phyloP scores from a whole-genome alignment of 2,888 invertebrate genomes.

The Aspidapion aeneum region DNA sequence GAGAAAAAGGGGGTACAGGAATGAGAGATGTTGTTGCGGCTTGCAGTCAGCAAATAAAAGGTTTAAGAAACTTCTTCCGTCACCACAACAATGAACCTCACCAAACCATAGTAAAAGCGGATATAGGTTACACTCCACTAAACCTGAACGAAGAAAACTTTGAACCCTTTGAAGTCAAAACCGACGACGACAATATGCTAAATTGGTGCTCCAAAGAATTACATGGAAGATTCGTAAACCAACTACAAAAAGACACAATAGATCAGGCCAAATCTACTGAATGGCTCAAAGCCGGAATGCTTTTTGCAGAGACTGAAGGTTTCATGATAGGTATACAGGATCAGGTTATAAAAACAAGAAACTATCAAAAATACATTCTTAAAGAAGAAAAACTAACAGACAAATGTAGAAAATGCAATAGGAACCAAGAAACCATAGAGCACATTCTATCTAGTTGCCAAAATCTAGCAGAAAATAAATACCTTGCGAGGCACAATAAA shows the following conservation, averaged over 20 bases:
- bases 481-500: background rate
- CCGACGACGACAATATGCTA: background rate
- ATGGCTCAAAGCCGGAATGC: background rate
- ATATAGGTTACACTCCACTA: background rate
- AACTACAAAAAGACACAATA: background rate
- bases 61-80: background rate
- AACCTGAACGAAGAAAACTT: conserved; percentile 2
- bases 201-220: background rate
- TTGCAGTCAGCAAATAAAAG: background rate
- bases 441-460: background rate
- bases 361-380: background rate
- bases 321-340: background rate
- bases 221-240: background rate
- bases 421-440: background rate
- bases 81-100: background rate
- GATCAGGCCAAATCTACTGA: background rate
- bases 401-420: background rate
- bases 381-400: background rate
- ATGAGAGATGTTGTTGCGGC: background rate
- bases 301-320: background rate
- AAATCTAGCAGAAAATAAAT: background rate
- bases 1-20: background rate
- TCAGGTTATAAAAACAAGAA: conserved; percentile 1
- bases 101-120: conserved; percentile 1
- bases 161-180: conserved; percentile 1